phyloP scores from a whole-genome alignment of 2,888 invertebrate species.

The Azorinus chamasolen region DNA sequence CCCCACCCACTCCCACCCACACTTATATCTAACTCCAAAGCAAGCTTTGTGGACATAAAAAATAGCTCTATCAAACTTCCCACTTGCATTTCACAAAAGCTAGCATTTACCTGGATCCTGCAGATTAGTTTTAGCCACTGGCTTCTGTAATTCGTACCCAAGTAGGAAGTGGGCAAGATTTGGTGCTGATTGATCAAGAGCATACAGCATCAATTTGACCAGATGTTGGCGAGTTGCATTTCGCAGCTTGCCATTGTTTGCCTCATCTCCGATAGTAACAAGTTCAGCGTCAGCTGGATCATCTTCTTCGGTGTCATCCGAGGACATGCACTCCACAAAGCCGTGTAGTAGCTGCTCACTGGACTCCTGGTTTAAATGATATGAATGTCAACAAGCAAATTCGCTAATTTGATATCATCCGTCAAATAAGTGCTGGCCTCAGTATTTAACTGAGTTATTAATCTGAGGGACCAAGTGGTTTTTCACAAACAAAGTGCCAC shows the following conservation, averaged over 20 bases:
- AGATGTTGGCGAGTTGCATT: conserved; percentile 86
- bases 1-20: too few relatives aligned
- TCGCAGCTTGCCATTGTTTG: conserved; percentile 78
- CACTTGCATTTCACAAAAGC: too few relatives aligned
- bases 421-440: too few relatives aligned
- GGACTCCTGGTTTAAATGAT: conserved; percentile 30
- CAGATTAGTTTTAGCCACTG: conserved; percentile 92
- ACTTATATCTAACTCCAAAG: too few relatives aligned
- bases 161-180: conserved; percentile 96
- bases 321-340: conserved; percentile 95
- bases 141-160: conserved; percentile 93
- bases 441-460: too few relatives aligned
- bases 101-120: conserved; percentile 90
- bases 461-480: too few relatives aligned
- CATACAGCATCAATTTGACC: conserved; percentile 91
- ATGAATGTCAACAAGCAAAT: too few relatives aligned
- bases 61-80: too few relatives aligned
- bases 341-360: conserved; percentile 89
- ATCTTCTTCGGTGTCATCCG: conserved; percentile 87
- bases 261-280: conserved; percentile 31
- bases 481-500: too few relatives aligned
- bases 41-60: too few relatives aligned
- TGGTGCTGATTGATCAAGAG: conserved; percentile 92
- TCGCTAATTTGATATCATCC: too few relatives aligned
- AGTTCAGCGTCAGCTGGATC: conserved; percentile 34